Evolutionary conservation across 2,888 invertebrate species (phyloP), one percentile per base, ranked within the genome.

Genomic region (Uloborus plumipes): DNA sequence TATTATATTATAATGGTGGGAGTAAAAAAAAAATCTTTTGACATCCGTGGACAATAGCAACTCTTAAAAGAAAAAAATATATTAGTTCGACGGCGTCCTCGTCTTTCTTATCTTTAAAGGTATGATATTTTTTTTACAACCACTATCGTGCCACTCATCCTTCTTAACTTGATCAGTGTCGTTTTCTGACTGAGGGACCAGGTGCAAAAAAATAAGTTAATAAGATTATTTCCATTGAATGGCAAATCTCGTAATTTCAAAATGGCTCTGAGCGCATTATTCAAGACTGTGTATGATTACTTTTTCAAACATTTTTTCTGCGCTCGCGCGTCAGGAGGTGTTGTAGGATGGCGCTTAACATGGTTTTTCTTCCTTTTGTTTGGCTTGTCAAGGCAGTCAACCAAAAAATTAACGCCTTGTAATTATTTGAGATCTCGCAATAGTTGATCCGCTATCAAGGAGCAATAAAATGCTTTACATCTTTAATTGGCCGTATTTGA

Each of bases 151-250:
- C 64, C 64, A 64, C 77, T 77, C 61, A 66, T 69, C 62, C 66
- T 61, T 59, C 58, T 66, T 78, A 78, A 72, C 78, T 78, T 71
- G 71, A 78, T 78, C 78, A 78, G 71, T 72, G 72, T 78, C 78
- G 64, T 26, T 66, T 66, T 78, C 72, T 59, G 66, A 78, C 22
- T 78, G 59, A 78, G 58, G n/a, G n/a, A 55, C 55, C 15, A 39
- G 78, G 51, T 39, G 31, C 18, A n/a, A 72, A 78, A 78, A 78
- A 78, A 78, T 72, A 72, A 72, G 65, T 59, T 78, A 78, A 72
- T 72, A 64, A 78, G 78, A 78, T 78, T 78, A 78, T 78, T 78
- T 78, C 71, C 55, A 58, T 71, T 66, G 58, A 78, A 78, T 72
- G 66, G 72, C 78, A 71, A 78, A 78, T 72, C 72, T 78, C 59